Evolutionary conservation across 2,888 invertebrate genomes (phyloP).

Genomic region (Macroteleia sp.): DNA sequence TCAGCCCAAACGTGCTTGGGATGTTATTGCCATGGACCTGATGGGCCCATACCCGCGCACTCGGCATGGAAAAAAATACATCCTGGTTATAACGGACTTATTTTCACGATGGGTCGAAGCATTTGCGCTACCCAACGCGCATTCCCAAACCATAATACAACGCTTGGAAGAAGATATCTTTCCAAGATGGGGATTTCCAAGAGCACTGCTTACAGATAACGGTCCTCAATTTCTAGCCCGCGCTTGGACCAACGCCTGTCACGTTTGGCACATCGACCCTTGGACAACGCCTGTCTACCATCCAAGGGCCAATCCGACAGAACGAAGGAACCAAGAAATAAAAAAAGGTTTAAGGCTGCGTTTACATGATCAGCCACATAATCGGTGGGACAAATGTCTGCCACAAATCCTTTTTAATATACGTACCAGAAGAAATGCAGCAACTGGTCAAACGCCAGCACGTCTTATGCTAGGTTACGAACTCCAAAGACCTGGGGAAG

Average conservation of each 20-base stretch:
- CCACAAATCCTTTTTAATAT: background rate
- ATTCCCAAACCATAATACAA: too few relatives aligned
- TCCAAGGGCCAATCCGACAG: slow-evolving; percentile 1
- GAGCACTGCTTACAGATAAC: too few relatives aligned
- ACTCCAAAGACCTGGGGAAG: slow-evolving; percentile 12
- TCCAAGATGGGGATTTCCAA: too few relatives aligned
- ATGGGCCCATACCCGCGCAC: slow-evolving; percentile 56
- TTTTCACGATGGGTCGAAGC: slow-evolving; percentile 22
- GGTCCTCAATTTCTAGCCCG: background rate
- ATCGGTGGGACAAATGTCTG: slow-evolving; percentile 1
- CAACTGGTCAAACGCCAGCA: slow-evolving; percentile 19
- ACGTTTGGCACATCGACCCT: slow-evolving; percentile 7
- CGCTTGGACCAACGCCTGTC: background rate
- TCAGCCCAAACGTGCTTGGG: slow-evolving; percentile 18
- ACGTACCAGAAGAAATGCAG: slow-evolving; percentile 14
- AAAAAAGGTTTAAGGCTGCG: slow-evolving; percentile 21
- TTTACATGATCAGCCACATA: background rate
- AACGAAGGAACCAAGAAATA: slow-evolving; percentile 39
- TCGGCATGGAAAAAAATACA: slow-evolving; percentile 23
- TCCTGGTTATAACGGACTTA: slow-evolving; percentile 10
- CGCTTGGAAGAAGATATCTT: too few relatives aligned
- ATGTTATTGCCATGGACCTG: slow-evolving; percentile 37
- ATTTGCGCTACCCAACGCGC: slow-evolving; percentile 4
- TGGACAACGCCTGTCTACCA: slow-evolving; percentile 55
- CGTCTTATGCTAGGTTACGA: background rate